A percentile compares a stretch with the other conserved stretches of the same genome.
Conservation (phyloP, 2,113 vertebrate genomes). For the Osmerus eperlanus region DNA sequence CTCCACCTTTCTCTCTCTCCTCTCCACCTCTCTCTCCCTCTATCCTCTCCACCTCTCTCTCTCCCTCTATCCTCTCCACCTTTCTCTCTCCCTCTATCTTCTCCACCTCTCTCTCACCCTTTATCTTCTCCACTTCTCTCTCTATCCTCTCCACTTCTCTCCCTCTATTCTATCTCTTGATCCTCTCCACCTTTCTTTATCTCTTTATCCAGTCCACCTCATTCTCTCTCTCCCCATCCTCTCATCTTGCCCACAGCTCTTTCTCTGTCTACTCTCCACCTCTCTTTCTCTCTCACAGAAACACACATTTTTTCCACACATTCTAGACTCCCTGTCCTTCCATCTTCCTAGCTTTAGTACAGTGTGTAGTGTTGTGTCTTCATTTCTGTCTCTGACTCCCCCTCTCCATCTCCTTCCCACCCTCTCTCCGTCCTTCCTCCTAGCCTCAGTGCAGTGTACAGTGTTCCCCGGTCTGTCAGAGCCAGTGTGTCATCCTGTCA, state of each 20-base stretch:
- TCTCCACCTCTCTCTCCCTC: not conserved
- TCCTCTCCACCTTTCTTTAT: not conserved
- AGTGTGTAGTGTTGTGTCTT: too few relatives aligned
- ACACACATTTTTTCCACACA: too few relatives aligned
- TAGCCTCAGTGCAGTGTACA: too few relatives aligned
- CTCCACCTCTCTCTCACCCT: not conserved
- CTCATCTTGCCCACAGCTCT: not conserved
- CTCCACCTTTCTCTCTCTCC: not conserved
- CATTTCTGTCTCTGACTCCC: too few relatives aligned
- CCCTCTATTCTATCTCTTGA: not conserved
- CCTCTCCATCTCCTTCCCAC: not conserved
- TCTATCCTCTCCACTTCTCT: slow-evolving; percentile 33
- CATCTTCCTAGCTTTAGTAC: not conserved
- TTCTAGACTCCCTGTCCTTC: not conserved
- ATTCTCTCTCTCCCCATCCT: too few relatives aligned
- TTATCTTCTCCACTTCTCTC: slow-evolving; percentile 2
- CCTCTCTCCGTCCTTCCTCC: not conserved
- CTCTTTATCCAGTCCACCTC: not conserved
- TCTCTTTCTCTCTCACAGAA: not conserved
- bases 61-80: not conserved
- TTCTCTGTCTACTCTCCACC: not conserved
- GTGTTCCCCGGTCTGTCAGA: not conserved
- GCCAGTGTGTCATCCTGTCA: not conserved
- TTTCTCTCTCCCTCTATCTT: not conserved
- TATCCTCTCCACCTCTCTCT: not conserved